Evolutionary conservation across 1,140 invertebrate species (phyloP), one percentile per base, ranked within the genome.

Genomic region (Zaprionus taronus): DNA sequence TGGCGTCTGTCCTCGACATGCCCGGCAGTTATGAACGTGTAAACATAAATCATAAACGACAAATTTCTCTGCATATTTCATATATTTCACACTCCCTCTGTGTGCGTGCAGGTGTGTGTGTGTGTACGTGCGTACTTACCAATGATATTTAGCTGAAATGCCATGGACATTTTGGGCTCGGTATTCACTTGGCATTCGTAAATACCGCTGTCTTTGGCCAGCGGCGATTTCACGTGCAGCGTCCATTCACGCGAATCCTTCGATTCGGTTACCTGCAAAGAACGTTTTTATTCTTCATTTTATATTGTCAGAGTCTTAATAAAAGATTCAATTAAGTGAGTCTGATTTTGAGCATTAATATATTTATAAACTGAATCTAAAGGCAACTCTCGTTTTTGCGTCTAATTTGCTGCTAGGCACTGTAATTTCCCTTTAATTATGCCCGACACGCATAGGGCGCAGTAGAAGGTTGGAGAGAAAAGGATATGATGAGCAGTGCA

Each of bases 141-240:
- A 80, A 98, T 95, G 61, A 98, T 96, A 93, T 97, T 97, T 68
- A 98, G 95, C 81, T 95, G 95, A 92, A 97, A 97, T 78, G 97
- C 97, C 86, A 97, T 95, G 63, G 96, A 97, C 95, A 97, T 97
- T 94, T 98, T 97, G 41, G 97, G 97, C 93, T 97, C 97, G 0
- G 97, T 98, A 94, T 97, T 98, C 81, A 98, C 96, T 94, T 98
- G 97, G 92, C 97, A 98, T 93, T 98, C 97, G 94, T 98, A 92
- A 69, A 97, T 95, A 49, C 97, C 97, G 14, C 96, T 96, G 93
- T 98, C 97, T 81, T 96, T 94, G 70, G 96, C 93, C 92, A 97
- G 96, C 2, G 97, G 96, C 91, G 97, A 97, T 93, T 97, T 97
- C 82, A 98, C 98, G 92, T 98, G 96, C 64, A 98, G 93, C 53